Base-by-base conservation (phyloP, 2,797 vertebrate species). In the Enteromius radiatus region DNA sequence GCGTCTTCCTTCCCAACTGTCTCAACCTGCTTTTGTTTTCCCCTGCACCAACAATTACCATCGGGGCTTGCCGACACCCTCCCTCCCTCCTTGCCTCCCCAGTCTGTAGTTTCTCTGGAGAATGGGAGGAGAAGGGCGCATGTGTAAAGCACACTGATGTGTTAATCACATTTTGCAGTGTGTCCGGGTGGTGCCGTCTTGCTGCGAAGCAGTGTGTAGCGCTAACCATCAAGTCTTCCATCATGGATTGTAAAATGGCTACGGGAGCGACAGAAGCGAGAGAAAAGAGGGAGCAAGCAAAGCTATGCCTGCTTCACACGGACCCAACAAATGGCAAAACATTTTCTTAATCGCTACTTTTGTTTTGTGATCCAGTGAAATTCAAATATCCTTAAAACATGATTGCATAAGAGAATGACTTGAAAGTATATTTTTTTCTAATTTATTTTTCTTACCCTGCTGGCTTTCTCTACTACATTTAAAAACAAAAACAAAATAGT, bases 161-260 rank as follows among this genome's bases (percentile, higher is more conserved):
- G 81, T 83, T 86, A 86, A 86, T 86, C 84, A 83, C 80, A 82
- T 82, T 81, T 75, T 77, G 36, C 68, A 59, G 63, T 43, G 31
- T 71, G 56, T 80, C 75, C 26, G 33, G 33, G 82, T 75, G 26
- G 26, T 78, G 64, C 68, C 1, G 67, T 74, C 68, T 85, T 38
- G 19, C 74, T 85, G 23, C 73, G 81, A 74, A 45, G 31, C 78
- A 52, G 69, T 63, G n/a, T 47, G 71, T 33, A 12, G 71, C 19
- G 5, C 67, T 81, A 64, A 68, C 41, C 81, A 31, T 80, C 70
- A 59, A 41, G 52, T 49, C 84, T 83, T 83, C 78, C 81, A 88
- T 87, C 80, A 80, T 76, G 70, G 78, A 78, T 82, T 87, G 59
- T 85, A 89, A 87, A 89, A 89, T 87, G 88, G 88, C 88, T 87